Conservation (phyloP, 2,113 vertebrate genomes). For the Turnix velox region DNA sequence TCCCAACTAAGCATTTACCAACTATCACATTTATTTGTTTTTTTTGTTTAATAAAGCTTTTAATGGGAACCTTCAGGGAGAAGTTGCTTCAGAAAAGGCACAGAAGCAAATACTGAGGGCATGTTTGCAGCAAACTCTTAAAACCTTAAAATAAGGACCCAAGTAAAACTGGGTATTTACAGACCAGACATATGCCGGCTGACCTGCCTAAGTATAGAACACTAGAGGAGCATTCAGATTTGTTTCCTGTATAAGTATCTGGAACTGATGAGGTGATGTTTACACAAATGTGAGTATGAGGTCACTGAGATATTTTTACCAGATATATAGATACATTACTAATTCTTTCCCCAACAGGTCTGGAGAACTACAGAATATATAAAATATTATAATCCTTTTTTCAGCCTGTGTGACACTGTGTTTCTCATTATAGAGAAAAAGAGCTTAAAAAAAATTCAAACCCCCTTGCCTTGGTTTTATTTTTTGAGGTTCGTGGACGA, state of each 20-base stretch:
- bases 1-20: slow-evolving; percentile 8
- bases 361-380: slow-evolving; percentile 54
- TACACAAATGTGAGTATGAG: slow-evolving; percentile 80
- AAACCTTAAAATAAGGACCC: slow-evolving; percentile 74
- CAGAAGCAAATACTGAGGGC: neutral
- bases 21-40: neutral
- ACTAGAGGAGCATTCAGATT: slow-evolving; percentile 74
- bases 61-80: slow-evolving; percentile 1
- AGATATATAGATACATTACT: slow-evolving; percentile 77
- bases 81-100: neutral
- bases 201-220: slow-evolving; percentile 81
- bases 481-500: neutral
- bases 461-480: neutral
- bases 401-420: neutral
- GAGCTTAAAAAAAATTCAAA: neutral
- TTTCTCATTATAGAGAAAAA: slow-evolving; percentile 17
- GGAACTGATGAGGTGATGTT: slow-evolving; percentile 79
- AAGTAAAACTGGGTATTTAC: slow-evolving; percentile 77
- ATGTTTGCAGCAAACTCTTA: slow-evolving; percentile 33
- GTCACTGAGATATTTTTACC: slow-evolving; percentile 81
- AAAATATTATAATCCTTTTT: slow-evolving; percentile 24
- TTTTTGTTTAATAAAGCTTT: slow-evolving; percentile 40
- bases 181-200: slow-evolving; percentile 76
- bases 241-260: slow-evolving; percentile 79
- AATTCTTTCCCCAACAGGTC: slow-evolving; percentile 72